A percentile compares a stretch with the other conserved stretches of the same genome.
phyloP scores from a whole-genome alignment of 2,113 vertebrate genomes.

The Cinclus cinclus region DNA sequence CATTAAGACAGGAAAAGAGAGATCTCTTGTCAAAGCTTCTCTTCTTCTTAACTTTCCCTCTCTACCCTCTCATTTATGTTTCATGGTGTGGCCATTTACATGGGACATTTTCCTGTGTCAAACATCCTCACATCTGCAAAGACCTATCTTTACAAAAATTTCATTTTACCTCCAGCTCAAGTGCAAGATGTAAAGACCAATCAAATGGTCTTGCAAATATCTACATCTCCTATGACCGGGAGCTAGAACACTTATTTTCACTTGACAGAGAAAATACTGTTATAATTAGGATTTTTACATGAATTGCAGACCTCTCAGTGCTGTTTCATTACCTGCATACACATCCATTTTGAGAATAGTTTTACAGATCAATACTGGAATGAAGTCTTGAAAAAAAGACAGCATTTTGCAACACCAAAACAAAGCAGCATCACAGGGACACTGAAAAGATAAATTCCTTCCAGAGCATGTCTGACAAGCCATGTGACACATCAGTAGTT shows the following conservation, averaged over 20 bases:
- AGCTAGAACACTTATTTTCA: neutral
- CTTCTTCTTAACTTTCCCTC: neutral
- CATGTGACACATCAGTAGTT: neutral
- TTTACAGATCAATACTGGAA: neutral
- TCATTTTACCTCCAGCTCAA: neutral
- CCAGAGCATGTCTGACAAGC: neutral
- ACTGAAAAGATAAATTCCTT: neutral
- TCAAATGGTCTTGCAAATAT: neutral
- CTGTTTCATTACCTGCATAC: neutral
- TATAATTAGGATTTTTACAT: neutral
- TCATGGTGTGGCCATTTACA: neutral
- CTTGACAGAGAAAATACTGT: neutral
- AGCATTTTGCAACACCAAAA: neutral
- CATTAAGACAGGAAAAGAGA: neutral
- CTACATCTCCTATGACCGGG: neutral
- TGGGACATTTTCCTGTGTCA: neutral
- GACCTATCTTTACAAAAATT: neutral
- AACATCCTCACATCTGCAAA: neutral
- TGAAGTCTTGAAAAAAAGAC: neutral
- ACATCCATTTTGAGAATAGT: neutral
- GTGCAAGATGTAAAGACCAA: neutral
- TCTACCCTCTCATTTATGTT: neutral
- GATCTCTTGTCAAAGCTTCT: neutral
- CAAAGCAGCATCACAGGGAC: neutral
- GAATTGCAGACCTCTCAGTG: neutral